Percentiles rank a stretch among this genome's conserved stretches.
Conservation (phyloP, 2,888 invertebrate species). For the Polymixis flavicincta region DNA sequence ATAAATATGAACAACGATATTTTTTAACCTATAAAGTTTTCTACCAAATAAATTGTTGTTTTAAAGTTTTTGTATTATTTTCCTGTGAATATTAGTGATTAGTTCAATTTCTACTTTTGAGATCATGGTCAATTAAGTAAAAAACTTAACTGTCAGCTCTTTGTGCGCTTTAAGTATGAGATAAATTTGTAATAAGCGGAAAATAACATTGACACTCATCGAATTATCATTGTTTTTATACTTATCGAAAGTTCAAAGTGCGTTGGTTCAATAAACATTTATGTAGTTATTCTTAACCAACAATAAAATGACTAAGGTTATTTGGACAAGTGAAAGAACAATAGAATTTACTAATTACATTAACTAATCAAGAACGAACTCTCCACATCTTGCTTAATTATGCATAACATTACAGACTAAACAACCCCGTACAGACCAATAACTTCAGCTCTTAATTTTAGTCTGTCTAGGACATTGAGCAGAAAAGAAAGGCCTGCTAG, state of each 20-base stretch:
- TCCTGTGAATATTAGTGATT: constrained; percentile 4
- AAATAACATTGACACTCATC: constrained; percentile 14
- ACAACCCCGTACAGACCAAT: not conserved
- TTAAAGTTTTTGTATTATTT: constrained; percentile 42
- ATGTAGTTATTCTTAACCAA: not conserved
- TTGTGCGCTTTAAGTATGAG: not conserved
- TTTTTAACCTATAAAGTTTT: constrained; percentile 51
- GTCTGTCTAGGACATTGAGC: not conserved
- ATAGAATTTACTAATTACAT: not conserved
- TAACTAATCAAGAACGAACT: not conserved
- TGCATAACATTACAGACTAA: not conserved
- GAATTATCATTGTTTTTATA: constrained; percentile 34
- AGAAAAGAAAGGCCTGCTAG: too few relatives aligned
- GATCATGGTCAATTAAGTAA: not conserved
- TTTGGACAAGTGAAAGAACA: constrained; percentile 8
- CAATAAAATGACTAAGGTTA: not conserved
- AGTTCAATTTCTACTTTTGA: not conserved
- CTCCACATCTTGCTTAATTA: not conserved
- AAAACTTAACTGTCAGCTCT: not conserved
- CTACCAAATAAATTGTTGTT: constrained; percentile 48
- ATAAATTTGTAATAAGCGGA: constrained; percentile 16
- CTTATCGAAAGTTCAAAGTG: constrained; percentile 40
- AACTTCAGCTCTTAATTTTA: not conserved
- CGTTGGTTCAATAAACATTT: constrained; percentile 27
- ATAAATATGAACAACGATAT: constrained; percentile 35